Conservation (phyloP, 2,888 invertebrate genomes). For the Dryobotodes eremita region DNA sequence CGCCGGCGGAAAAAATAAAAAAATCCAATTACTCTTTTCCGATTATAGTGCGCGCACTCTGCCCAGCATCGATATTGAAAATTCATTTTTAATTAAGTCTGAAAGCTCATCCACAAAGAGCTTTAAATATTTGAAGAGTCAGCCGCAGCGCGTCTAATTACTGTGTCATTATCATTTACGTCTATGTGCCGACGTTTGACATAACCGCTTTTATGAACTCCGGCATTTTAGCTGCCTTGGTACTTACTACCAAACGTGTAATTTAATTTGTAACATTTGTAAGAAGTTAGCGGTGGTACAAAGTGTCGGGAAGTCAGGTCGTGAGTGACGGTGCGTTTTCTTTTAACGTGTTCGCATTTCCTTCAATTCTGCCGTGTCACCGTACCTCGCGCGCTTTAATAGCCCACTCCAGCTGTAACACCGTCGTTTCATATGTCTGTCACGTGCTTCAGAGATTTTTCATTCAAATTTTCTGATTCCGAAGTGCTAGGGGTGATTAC, state of each 20-base stretch:
- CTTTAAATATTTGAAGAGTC: conserved; percentile 73
- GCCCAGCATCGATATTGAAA: conserved; percentile 56
- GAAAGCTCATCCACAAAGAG: conserved; percentile 69
- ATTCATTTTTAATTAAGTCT: conserved; percentile 72
- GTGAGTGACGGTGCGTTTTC: conserved; percentile 77
- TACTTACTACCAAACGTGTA: conserved; percentile 54
- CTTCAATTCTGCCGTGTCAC: conserved; percentile 81
- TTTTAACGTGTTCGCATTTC: conserved; percentile 80
- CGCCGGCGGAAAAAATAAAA: conserved; percentile 41
- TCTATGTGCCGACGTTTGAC: conserved; percentile 68
- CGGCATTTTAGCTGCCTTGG: conserved; percentile 58
- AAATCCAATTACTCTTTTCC: conserved; percentile 60
- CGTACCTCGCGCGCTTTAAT: conserved; percentile 77
- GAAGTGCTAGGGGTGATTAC: conserved; percentile 76
- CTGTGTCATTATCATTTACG: conserved; percentile 66
- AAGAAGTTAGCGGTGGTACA: conserved; percentile 49
- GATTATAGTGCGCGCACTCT: conserved; percentile 56
- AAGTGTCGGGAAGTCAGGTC: conserved; percentile 69
- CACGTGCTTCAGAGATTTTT: conserved; percentile 81
- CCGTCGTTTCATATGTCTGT: conserved; percentile 78
- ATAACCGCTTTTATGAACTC: conserved; percentile 68
- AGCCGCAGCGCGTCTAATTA: conserved; percentile 71
- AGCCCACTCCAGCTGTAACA: conserved; percentile 71
- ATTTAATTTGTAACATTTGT: conserved; percentile 58
- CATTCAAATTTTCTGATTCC: conserved; percentile 78